Base-by-base conservation (phyloP, 2,888 invertebrate genomes). In the Polymixis lichenea region DNA sequence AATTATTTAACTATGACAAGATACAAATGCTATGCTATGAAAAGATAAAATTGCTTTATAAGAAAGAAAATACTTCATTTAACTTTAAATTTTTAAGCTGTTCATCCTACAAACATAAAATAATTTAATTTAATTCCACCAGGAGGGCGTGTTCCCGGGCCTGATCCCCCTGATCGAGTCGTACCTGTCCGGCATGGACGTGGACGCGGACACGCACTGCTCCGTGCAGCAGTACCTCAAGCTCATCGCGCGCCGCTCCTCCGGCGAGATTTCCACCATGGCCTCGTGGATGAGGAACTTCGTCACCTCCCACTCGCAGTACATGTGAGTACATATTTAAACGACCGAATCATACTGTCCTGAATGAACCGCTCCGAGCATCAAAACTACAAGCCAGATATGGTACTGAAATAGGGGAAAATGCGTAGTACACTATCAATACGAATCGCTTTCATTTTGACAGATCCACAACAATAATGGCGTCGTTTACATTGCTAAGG, bases 121-220 rank as follows among this genome's bases (percentile, higher is more conserved):
- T 22, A 66, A 25, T 6, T 13, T 22, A 22, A 32, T 51, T 58
- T 0, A 7, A n/a, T n/a, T 32, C 43, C 46, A 51, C n/a, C 87
- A 98, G 98, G 97, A 98, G 79, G 98, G 98, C 77, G 97, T 98
- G 80, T 99, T 99, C 96, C 99, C 99, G 43, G 99, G 99, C 0
- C 97, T 99, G 89, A 98, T 99, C 86, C 98, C 99, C 7, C 96
- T 99, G 88, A 99, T 99, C 82, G 98, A 99, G 93, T 98, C 98
- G 89, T 99, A 99, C 95, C 97, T 99, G 89, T 98, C 98, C 86
- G 98, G 98, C 79, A 99, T 99, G 98, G 99, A 99, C 94, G 98
- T 99, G 69, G 99, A 99, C 96, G 99, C 99, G 3, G 99, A 99
- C 94, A 99, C 99, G 60, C 98, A 99, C 94, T 99, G 99, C 96